Evolutionary conservation across 2,888 invertebrate species (phyloP), one percentile per base, ranked within the genome.

Genomic region (Sphaerophoria taeniata): DNA sequence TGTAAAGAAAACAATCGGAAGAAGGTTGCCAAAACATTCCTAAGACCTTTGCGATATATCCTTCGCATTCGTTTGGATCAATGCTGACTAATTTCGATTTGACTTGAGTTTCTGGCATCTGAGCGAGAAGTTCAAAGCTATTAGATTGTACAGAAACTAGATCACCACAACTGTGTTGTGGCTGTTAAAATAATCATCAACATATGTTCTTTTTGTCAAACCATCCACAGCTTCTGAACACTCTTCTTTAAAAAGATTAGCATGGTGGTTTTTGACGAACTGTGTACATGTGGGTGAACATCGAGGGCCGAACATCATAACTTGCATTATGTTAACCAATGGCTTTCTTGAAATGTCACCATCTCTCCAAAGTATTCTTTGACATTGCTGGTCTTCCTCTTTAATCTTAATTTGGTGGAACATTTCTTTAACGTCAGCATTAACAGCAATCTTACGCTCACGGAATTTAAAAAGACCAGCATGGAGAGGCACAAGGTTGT

Each of bases 231-330:
- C 79, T 45, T 85, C 36, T 2, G 87, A 74, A 7, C 33, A 55
- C 5, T 45, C 34, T 2, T 49, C 33, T 6, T n/a, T 16, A 33
- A 53, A 56, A 12, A 49, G 47, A 34, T 73, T 16, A 11, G 71
- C 74, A 51, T 77, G 76, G 2, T 34, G n/a, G 12, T 72, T 61
- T 12, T 87, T 83, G 0, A 87, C 83, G 56, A 77, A 88, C 47
- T 87, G 87, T 9, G 71, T 70, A 14, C 77, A 61, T 24, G 84
- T 75, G 0, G 80, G 73, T 12, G 73, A 73, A 82, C 87, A 87
- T 9, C 77, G 79, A 2, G 87, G 84, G 3, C 87, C 82, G 47
- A 88, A 87, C 39, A 82, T 88, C 87, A 87, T 85, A 2, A 85
- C 75, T 1, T 72, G 6, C 87, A 87, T 87, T 24, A 81, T 65